Conservation (phyloP, 1,140 invertebrate genomes). For the Globodera rostochiensis region DNA sequence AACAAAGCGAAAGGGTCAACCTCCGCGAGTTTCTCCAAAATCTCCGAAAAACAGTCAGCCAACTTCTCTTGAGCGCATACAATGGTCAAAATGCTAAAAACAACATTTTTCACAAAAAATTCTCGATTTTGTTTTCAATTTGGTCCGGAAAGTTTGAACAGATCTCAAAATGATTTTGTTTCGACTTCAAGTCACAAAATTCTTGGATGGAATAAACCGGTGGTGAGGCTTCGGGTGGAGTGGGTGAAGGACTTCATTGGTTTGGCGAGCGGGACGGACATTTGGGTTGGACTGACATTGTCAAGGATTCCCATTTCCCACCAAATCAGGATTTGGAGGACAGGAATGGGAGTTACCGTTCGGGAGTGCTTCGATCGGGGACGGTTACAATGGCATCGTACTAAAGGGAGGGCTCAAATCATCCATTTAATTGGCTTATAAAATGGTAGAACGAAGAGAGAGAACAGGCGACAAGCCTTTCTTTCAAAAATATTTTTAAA, state of each 20-base stretch:
- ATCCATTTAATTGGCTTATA: slow-evolving; percentile 1
- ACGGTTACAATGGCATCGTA: slow-evolving; percentile 60
- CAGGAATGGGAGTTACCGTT: slow-evolving; percentile 57
- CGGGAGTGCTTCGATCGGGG: slow-evolving; percentile 60
- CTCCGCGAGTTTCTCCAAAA: slow-evolving; percentile 56
- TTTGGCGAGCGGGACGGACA: slow-evolving; percentile 4
- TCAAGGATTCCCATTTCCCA: slow-evolving; percentile 4
- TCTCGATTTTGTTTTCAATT: slow-evolving; percentile 13
- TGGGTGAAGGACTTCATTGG: slow-evolving; percentile 32
- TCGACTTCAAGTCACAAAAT: background rate
- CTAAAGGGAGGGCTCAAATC: slow-evolving; percentile 45
- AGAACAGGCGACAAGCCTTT: background rate
- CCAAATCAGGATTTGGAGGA: slow-evolving; percentile 31
- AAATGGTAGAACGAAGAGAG: background rate
- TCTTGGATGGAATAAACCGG: slow-evolving; percentile 34
- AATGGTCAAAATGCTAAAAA: slow-evolving; percentile 54
- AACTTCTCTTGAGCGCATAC: slow-evolving; percentile 57
- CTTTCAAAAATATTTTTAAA: background rate
- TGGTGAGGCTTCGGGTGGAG: slow-evolving; percentile 18
- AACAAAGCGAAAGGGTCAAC: slow-evolving; percentile 39
- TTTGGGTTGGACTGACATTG: slow-evolving; percentile 28
- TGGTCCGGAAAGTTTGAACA: slow-evolving; percentile 22
- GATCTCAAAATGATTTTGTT: slow-evolving; percentile 4
- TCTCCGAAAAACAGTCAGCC: slow-evolving; percentile 54
- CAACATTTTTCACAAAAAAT: background rate